Conservation (phyloP, 2,888 invertebrate species). For the Onchidella celtica region DNA sequence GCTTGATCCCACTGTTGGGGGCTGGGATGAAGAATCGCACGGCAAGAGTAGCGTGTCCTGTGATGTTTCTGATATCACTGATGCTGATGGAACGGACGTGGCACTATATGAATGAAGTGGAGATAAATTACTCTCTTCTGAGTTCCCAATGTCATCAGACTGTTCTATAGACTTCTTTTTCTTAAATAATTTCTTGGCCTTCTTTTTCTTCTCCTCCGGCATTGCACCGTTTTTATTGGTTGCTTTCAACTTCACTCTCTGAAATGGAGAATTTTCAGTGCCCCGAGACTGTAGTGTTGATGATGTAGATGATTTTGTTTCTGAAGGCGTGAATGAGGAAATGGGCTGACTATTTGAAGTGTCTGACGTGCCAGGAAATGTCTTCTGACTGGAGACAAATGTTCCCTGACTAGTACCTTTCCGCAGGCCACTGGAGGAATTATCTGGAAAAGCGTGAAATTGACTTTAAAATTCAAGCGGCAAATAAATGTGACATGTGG, state of each 20-base stretch:
- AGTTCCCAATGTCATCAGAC: not conserved
- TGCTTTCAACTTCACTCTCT: slow-evolving; percentile 24
- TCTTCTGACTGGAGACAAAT: not conserved
- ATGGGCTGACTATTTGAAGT: too few relatives aligned
- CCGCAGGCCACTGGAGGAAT: not conserved
- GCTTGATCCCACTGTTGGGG: too few relatives aligned
- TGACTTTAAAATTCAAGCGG: too few relatives aligned
- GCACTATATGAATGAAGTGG: not conserved
- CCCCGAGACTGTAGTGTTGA: not conserved
- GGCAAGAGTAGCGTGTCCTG: not conserved
- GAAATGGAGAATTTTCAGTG: not conserved
- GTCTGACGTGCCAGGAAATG: too few relatives aligned
- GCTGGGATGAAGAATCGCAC: too few relatives aligned
- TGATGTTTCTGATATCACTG: not conserved
- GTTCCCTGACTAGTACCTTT: not conserved
- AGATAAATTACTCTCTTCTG: slow-evolving; percentile 9
- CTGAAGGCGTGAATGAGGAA: not conserved
- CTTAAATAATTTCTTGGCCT: slow-evolving; percentile 4
- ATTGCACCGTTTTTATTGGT: not conserved
- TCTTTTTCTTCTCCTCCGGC: slow-evolving; percentile 10
- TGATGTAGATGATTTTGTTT: not conserved
- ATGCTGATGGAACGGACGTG: not conserved
- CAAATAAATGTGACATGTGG: too few relatives aligned
- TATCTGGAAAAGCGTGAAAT: not conserved
- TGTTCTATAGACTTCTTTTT: not conserved